A percentile compares a stretch with the other conserved stretches of the same genome.
Conservation (phyloP, 2,888 invertebrate genomes). For the Aphidius colemani region DNA sequence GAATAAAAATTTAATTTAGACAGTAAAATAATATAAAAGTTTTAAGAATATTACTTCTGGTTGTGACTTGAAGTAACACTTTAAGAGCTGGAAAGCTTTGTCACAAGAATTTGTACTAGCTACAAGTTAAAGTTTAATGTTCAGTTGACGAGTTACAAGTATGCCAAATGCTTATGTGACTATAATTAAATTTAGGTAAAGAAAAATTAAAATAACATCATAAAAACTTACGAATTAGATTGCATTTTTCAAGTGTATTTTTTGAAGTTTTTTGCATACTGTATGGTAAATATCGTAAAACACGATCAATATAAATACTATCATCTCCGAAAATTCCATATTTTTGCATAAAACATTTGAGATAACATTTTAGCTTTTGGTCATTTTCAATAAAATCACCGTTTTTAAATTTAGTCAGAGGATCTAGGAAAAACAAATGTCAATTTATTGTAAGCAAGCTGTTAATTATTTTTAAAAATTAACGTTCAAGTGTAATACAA, state of each 20-base stretch:
- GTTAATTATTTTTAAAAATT: conserved; percentile 3
- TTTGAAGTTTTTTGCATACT: conserved; percentile 41
- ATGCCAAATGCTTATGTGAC: neutral
- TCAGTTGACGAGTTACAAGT: neutral
- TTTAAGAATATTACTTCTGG: conserved; percentile 41
- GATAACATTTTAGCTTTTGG: conserved; percentile 48
- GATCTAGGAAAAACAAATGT: conserved; percentile 40
- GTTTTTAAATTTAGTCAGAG: conserved; percentile 43
- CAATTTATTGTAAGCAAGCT: no score
- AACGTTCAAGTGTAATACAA: conserved; percentile 13
- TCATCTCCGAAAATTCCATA: conserved; percentile 44
- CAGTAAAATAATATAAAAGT: neutral
- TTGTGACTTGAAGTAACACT: conserved; percentile 45
- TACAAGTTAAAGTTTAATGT: conserved; percentile 29
- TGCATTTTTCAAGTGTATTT: conserved; percentile 43
- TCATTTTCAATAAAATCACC: conserved; percentile 45
- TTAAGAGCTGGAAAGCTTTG: conserved; percentile 47
- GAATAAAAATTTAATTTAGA: no score
- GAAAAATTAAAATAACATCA: neutral
- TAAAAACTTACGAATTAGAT: conserved; percentile 41
- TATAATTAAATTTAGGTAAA: neutral
- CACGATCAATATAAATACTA: conserved; percentile 44
- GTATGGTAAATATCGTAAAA: conserved; percentile 43
- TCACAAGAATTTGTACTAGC: conserved; percentile 46
- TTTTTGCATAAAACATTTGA: conserved; percentile 48